Base-by-base conservation (phyloP, 2,113 vertebrate genomes). In the Bufo gargarizans region DNA sequence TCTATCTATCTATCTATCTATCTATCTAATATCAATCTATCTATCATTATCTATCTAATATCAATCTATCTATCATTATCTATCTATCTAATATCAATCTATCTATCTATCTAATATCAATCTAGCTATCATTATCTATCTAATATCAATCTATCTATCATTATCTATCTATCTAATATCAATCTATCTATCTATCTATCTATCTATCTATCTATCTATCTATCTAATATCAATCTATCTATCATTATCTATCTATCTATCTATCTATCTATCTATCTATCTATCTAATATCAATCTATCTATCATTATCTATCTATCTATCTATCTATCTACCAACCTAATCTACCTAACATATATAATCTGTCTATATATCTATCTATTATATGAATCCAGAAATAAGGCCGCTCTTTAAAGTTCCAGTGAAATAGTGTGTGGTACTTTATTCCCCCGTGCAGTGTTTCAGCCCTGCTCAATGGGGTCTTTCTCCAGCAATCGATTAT, bases 261-360 rank as follows among this genome's bases (percentile, higher is more conserved):
- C 65, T 33, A 69, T 69, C 20, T 33, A 2, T 33, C 65, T 12
- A 69, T 33, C n/a, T 43, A 33, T 71, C 33, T 14, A 43, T 71
- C 22, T 43, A 43, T 71, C 22, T 33, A 11, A 16, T 71, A 71
- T 71, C 67, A n/a, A 71, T 71, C 67, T 71, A 71, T 71, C 67
- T 71, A 71, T 69, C 65, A n/a, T n/a, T 69, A 69, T 69, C 65
- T 69, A 69, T 69, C 65, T 69, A 69, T 43, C 67, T 71, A 71
- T 71, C 67, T 71, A 71, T 71, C 67, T 71, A 71, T 43, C 67
- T 71, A 71, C 43, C 69, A 43, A 71, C 14, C 33, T 45, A 43
- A 33, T 33, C 3, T 69, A 6, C 1, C 12, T 69, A 22, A 67
- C 1, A n/a, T 4, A 61, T 16, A 61, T 4, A 16, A 19, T 16